Base-by-base conservation (phyloP, 2,797 vertebrate species). In the Fringilla coelebs region DNA sequence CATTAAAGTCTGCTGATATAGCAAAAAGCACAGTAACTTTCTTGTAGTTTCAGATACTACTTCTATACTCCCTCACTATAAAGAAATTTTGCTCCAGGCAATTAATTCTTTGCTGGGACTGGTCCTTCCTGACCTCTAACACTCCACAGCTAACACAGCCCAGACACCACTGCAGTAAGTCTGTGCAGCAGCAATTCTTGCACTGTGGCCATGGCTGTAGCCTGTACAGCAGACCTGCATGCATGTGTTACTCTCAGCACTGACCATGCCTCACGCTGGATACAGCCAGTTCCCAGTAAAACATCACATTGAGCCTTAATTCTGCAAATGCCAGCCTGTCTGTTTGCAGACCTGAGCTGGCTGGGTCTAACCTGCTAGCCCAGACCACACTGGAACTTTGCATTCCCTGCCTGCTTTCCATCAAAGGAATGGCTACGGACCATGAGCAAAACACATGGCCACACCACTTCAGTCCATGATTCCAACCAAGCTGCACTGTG, bases 1-100 rank as follows among this genome's bases (percentile, higher is more conserved):
- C 93, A 95, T 95, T 95, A 89, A 94, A 81, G 62, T 41, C 41
- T 95, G 96, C 89, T 95, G 96, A 96, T 74, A 75, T 8, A 91
- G 92, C 93, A 88, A 94, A 95, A 96, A 78, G 52, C n/a, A 25
- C 18, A 51, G 85, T 7, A 43, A 72, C 63, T 75, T 85, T 81
- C 78, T 78, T 88, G 61, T 77, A 51, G 49, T 77, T 93, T 90
- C 86, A 90, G 80, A 93, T 54, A 38, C 60, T 86, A n/a, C 45
- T 88, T 75, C 46, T 57, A 8, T 32, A 49, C 17, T 82, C 25
- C 66, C 60, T 20, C 61, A 19, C 67, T 48, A 25, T 3, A 63
- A 80, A 94, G 85, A 95, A 86, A 49, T 74, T 51, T 89, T 45
- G 48, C 84, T 45, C 17, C 46, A 82, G 80, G 82, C 93, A 74